Base-by-base conservation (phyloP, 1,140 invertebrate genomes). In the Aphidius gifuensis region DNA sequence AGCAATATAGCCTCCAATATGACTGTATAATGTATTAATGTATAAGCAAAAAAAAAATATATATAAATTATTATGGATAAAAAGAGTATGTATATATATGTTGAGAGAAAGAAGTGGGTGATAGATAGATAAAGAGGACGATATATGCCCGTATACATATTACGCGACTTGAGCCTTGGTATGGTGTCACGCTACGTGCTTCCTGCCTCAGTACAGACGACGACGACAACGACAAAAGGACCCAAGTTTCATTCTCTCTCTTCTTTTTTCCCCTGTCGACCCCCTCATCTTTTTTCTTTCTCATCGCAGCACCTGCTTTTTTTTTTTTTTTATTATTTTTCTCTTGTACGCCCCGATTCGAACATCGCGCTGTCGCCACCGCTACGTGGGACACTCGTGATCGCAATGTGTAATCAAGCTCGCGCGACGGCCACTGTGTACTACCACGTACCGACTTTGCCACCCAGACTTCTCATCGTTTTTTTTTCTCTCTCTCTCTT, bases 101-200 rank as follows among this genome's bases (percentile, higher is more conserved):
- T 32, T 32, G 23, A 32, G 23, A 32, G 23, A 32, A 2, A 32
- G 4, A 32, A 32, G 23, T 32, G 23, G 23, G 23, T 32, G 23
- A 32, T 32, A 4, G 23, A 32, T 32, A 32, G 23, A 32, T 32
- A 32, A 32, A 32, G 23, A 32, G 23, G 23, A 32, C 23, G 23
- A 32, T 32, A 32, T 32, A 32, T 32, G 23, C 23, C 23, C 23
- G 23, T 32, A 32, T 32, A 32, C 23, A 32, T 32, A 32, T 32
- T 32, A 32, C 23, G 23, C 23, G 23, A 32, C 23, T 32, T 32
- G 23, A 32, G 23, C 23, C 23, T 32, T 32, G 23, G 23, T 32
- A 73, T 69, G 70, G 76, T 78, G 77, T 80, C 78, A 78, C 76
- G 76, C 76, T 79, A 80, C 76, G 78, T 78, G 78, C 76, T 80